Base-by-base conservation (phyloP, 2,888 invertebrate species). In the Herminia tarsipennalis region DNA sequence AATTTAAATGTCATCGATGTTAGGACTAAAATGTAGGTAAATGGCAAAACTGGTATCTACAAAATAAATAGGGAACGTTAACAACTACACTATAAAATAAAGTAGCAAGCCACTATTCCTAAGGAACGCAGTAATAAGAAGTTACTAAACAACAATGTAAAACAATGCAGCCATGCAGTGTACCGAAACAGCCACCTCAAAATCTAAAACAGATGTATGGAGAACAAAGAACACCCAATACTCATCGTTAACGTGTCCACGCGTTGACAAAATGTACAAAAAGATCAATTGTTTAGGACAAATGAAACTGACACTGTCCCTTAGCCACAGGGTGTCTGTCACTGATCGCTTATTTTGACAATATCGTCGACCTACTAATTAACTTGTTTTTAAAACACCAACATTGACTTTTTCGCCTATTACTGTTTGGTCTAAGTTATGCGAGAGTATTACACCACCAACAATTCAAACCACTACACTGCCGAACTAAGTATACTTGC, bases 351-450 rank as follows among this genome's bases (percentile, higher is more conserved):
- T 80, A 80, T 81, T 83, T 81, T 82, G 80, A 83, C 79, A 83
- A 70, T 76, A 67, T 69, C 62, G 64, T 66, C 63, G 65, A 59
- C 62, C 70, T 67, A 70, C 77, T 83, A 86, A 89, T 87, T 86
- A 85, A 81, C 81, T 84, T 84, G 81, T 84, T 86, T 78, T 73
- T 75, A 81, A 80, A 79, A 78, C 75, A 79, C 46, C 52, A 49
- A 41, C 29, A 60, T 63, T 66, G 56, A 63, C 47, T 65, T 64
- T 60, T 61, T 62, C 43, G 52, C 51, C 53, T 55, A 58, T 48
- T 41, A 17, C 17, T 30, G 27, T 33, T 3, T 30, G 49, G 49
- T 24, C 8, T 28, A 52, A 56, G 53, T 42, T 3, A n/a, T n/a
- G 41, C 20, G n/a, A 55, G 32, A 27, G 13, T n/a, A 9, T 5